phyloP scores from a whole-genome alignment of 2,113 vertebrate genomes.

The Nothocercus julius region DNA sequence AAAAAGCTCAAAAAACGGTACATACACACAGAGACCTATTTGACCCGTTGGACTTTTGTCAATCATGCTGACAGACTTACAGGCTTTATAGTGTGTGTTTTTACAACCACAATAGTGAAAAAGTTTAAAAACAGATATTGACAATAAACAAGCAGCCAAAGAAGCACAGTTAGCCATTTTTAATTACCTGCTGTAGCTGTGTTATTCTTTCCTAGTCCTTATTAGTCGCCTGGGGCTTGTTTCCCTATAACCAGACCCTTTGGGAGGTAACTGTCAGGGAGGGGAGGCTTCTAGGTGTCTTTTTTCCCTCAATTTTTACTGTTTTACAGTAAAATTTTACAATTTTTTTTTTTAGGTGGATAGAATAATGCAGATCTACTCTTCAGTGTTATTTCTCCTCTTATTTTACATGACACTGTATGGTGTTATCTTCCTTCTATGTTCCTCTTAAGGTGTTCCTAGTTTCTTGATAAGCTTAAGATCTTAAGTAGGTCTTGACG shows the following conservation, averaged over 20 bases:
- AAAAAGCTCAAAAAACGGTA: neutral
- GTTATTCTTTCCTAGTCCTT: neutral
- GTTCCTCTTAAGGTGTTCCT: neutral
- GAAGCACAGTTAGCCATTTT: neutral
- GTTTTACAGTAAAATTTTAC: no score
- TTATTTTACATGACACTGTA: neutral
- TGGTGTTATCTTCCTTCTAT: neutral
- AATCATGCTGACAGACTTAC: neutral
- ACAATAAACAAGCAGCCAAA: neutral
- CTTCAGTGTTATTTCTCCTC: neutral
- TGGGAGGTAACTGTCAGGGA: neutral
- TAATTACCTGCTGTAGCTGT: neutral
- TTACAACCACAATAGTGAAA: neutral
- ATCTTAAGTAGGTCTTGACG: neutral
- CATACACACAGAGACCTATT: accelerated
- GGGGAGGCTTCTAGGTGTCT: neutral
- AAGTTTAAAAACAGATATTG: neutral
- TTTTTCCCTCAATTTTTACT: neutral
- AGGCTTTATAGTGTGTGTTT: neutral
- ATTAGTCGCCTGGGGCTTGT: neutral
- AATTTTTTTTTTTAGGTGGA: neutral
- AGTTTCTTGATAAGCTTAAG: neutral
- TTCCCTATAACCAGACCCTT: neutral
- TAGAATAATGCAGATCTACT: neutral
- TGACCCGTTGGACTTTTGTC: neutral